These are phyloP conservation scores for Microchirus variegatus DNA, from an alignment of 2,797 vertebrate genomes.

Conservation along the genomic window DNA sequence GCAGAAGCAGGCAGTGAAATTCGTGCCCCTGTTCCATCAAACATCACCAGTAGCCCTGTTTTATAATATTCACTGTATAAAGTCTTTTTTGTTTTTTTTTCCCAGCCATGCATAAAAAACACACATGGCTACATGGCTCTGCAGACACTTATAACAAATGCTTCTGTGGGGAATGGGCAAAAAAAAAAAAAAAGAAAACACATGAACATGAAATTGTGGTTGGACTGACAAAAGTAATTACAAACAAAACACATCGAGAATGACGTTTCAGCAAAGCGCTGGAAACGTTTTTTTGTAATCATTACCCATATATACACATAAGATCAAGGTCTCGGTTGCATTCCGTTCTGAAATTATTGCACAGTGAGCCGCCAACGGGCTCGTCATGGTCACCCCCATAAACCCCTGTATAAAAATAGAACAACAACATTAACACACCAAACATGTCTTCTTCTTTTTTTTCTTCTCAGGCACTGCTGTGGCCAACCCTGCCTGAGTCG, in stretches of 20 bases:
- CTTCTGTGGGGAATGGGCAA: conserved; percentile 60
- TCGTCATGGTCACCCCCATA: conserved; percentile 85
- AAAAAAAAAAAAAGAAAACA: conserved; percentile 73
- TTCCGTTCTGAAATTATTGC: conserved; percentile 93
- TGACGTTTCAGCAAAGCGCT: conserved; percentile 79
- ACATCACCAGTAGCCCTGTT: conserved; percentile 69
- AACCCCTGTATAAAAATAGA: conserved; percentile 89
- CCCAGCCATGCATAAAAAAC: not conserved
- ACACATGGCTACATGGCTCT: conserved; percentile 40
- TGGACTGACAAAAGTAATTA: conserved; percentile 81
- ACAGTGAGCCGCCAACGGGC: conserved; percentile 91
- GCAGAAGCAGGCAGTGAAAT: conserved; percentile 65
- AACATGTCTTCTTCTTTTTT: conserved; percentile 78
- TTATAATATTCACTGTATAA: conserved; percentile 59
- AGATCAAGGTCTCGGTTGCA: conserved; percentile 82
- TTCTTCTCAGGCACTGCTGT: conserved; percentile 69
- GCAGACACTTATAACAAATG: conserved; percentile 28
- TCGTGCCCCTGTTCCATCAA: conserved; percentile 54
- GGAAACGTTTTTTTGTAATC: conserved; percentile 76
- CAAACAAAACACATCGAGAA: conserved; percentile 80
- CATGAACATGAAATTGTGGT: conserved; percentile 45
- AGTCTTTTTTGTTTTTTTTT: conserved; percentile 31
- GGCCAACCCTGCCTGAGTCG: conserved; percentile 69
- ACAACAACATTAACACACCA: conserved; percentile 86
- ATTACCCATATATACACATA: conserved; percentile 78